Evolutionary conservation across 2,113 vertebrate species (phyloP), one percentile per base, ranked within the genome.

Genomic region (Orientallactaga bullata): DNA sequence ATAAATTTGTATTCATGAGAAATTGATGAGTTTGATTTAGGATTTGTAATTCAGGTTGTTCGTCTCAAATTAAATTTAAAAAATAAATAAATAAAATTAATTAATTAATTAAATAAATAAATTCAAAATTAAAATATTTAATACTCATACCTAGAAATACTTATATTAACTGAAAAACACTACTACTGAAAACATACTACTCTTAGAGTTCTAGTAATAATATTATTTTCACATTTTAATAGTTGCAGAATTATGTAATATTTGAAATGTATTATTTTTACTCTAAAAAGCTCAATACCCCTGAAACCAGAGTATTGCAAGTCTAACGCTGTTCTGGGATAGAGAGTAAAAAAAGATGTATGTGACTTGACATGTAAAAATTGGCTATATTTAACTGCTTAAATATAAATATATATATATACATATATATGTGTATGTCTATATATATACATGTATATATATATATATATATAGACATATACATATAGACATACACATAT

Each of bases 21-120:
- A 90, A 92, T 82, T 7, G 39, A 35, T 51, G 21, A 88, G 16
- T 82, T 74, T 82, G n/a, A 35, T 5, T 39, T 83, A 65, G n/a
- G 11, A 90, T 83, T 88, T 88, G 26, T 90, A 94, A 90, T 78
- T 11, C 15, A 73, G 32, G 51, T 72, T 61, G 20, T 42, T 1
- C 12, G 7, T 72, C 51, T 39, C 68, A 76, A 93, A 87, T 81
- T 90, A 90, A 91, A 51, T 69, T 68, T 47, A 28, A 77, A 66
- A 76, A n/a, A n/a, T n/a, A n/a, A n/a, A n/a, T n/a, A n/a, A n/a
- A n/a, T n/a, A n/a, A n/a, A n/a, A n/a, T n/a, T n/a, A n/a, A n/a
- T n/a, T n/a, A n/a, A n/a, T n/a, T n/a, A n/a, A n/a, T n/a, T n/a
- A n/a, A n/a, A n/a, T n/a, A n/a, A n/a, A n/a, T n/a, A n/a, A n/a